Evolutionary conservation across 2,888 invertebrate species (phyloP).

Genomic region (Netelia fuscicornis): DNA sequence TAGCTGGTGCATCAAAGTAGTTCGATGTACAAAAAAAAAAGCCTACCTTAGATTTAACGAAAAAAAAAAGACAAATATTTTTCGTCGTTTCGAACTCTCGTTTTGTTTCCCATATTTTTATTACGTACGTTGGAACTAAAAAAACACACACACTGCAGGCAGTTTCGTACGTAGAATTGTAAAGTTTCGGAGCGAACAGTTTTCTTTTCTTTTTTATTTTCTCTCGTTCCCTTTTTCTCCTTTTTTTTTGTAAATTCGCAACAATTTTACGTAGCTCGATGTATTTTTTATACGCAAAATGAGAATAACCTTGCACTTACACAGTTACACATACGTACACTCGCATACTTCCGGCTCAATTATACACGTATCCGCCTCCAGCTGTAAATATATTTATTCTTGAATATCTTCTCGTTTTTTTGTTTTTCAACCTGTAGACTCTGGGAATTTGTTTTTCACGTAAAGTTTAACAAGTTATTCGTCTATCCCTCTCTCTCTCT

Average conservation of each 20-base stretch:
- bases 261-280: conserved; percentile 59
- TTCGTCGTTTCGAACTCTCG: conserved; percentile 15
- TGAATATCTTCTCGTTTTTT: conserved; percentile 50
- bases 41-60: neutral
- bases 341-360: conserved; percentile 11
- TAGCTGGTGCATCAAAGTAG: conserved; percentile 59
- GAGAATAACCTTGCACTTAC: conserved; percentile 1
- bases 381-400: conserved; percentile 35
- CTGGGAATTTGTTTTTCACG: conserved; percentile 1
- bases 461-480: conserved; percentile 18
- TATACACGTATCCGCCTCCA: conserved; percentile 23
- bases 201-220: neutral
- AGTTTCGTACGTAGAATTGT: conserved; percentile 1
- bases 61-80: neutral
- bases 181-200: neutral
- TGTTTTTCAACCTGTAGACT: conserved; percentile 19
- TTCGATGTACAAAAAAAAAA: conserved; percentile 49
- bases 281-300: conserved; percentile 43
- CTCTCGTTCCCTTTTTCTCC: neutral
- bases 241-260: neutral
- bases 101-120: neutral
- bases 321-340: conserved; percentile 32
- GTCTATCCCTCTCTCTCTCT: neutral
- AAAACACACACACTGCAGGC: neutral
- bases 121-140: neutral